phyloP scores from a whole-genome alignment of 2,113 vertebrate species.

The Silurus glanis region DNA sequence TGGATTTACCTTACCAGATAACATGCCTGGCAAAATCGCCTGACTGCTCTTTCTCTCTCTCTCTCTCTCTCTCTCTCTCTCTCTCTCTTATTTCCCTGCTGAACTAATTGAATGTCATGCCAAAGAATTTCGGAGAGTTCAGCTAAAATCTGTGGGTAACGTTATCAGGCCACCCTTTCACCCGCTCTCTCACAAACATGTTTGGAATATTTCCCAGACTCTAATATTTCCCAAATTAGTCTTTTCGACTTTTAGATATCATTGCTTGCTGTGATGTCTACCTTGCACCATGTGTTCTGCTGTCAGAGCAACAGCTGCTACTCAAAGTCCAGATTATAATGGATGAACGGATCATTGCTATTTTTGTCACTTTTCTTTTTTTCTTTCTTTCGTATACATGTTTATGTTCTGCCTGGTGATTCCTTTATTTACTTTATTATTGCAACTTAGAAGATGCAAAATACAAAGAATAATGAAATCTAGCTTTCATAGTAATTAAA shows the following conservation, averaged over 20 bases:
- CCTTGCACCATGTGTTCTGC: constrained; percentile 27
- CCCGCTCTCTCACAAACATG: constrained; percentile 31
- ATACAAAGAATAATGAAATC: neutral
- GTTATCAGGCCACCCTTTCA: constrained; percentile 35
- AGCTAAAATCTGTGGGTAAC: constrained; percentile 33
- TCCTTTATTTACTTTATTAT: neutral
- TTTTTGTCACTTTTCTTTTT: neutral
- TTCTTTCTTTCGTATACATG: neutral
- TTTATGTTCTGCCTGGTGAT: neutral
- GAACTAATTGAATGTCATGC: constrained; percentile 20
- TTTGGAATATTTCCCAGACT: constrained; percentile 23
- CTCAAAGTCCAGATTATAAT: constrained; percentile 37
- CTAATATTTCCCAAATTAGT: neutral
- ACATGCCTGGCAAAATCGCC: constrained; percentile 70
- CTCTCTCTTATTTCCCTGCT: neutral
- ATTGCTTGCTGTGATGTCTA: constrained; percentile 22
- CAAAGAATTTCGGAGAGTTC: constrained; percentile 26
- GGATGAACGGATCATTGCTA: constrained; percentile 35
- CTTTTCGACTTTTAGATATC: constrained; percentile 5
- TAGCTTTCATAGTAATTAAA: constrained; percentile 1
- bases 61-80: neutral
- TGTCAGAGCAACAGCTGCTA: constrained; percentile 35
- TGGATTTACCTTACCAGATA: constrained; percentile 84
- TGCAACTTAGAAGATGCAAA: neutral
- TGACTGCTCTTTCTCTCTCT: constrained; percentile 38